Evolutionary conservation across 2,113 vertebrate genomes (phyloP), one percentile per base, ranked within the genome.

Genomic region (Rynchops niger): DNA sequence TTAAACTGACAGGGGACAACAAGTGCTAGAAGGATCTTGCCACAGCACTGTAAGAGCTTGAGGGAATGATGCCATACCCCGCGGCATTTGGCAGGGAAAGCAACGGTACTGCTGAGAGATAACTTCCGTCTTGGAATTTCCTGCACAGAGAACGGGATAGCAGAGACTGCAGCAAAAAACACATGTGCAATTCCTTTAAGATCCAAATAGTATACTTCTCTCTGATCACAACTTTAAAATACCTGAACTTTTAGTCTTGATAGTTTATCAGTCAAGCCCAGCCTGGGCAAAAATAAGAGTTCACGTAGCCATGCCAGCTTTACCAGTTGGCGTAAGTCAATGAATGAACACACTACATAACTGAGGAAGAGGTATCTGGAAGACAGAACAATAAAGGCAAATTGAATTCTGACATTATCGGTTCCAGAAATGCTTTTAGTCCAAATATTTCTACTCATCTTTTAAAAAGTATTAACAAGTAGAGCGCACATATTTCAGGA

Each of bases 51-150:
- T 17, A n/a, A 62, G 30, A 86, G 15, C 45, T 29, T 56, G 23
- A 80, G 30, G 49, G 47, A 91, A 52, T 5, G 14, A 71, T 12
- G 12, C 11, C 4, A 1, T 27, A 32, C 16, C 14, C 34, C 12
- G 10, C 0, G 1, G 19, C 4, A 7, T 18, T 49, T 2, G 2
- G 34, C 34, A 72, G 21, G 58, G 36, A 62, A 63, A 87, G 40
- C 21, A 92, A 36, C 5, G 71, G 21, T 30, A 55, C 20, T 59
- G 69, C n/a, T 72, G 63, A 76, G 50, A 79, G 15, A 27, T 9
- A 59, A 6, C 42, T 55, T 32, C 47, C 2, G 0, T 11, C 58
- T 53, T 7, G 0, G 58, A 43, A 73, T 23, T 55, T 73, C 80
- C 36, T 38, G 7, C 38, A 27, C 38, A 55, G 45, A 78, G 50